Base-by-base conservation (phyloP, 2,113 vertebrate species). In the Gymnogyps californianus region DNA sequence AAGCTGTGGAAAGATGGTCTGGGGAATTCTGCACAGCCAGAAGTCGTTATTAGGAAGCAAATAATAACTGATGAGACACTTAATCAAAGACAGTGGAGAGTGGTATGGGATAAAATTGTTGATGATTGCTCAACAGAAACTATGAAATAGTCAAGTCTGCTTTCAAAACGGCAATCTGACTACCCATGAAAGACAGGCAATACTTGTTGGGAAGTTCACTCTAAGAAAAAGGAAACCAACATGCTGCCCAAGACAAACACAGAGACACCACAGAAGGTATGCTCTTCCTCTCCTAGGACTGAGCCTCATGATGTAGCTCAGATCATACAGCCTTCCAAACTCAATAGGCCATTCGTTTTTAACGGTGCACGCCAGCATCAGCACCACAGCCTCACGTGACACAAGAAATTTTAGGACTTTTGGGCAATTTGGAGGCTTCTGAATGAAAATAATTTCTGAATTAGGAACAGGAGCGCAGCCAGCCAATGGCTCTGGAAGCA, bases 281-380 rank as follows among this genome's bases (percentile, higher is more conserved):
- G 42, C 34, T 74, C 21, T 47, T 64, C 51, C 38, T 46, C 47
- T 78, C 9, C 42, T 46, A 69, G 34, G 57, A 8, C 91, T 58
- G 57, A 88, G 57, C 26, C 38, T 59, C 0, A 0, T 49, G 46
- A 7, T 28, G 7, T 32, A 26, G 47, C 4, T 59, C 10, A 28
- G 34, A 10, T 34, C 67, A 29, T 5, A 19, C 1, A 74, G 13
- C 40, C 34, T 69, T 52, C 20, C 64, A n/a, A 14, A 46, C 10
- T 40, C 19, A 65, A 18, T 6, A 81, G 19, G 24, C 22, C 17
- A 8, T 32, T 42, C 8, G 3, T 19, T 1, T 34, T 8, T 36
- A 49, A 59, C 0, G 6, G 16, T 18, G 8, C 32, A 40, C 57
- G 32, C 7, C 42, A 66, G 7, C 49, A 31, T 44, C 6, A 46